Base-by-base conservation (phyloP, 2,113 vertebrate genomes). In the Neogobius melanostomus region DNA sequence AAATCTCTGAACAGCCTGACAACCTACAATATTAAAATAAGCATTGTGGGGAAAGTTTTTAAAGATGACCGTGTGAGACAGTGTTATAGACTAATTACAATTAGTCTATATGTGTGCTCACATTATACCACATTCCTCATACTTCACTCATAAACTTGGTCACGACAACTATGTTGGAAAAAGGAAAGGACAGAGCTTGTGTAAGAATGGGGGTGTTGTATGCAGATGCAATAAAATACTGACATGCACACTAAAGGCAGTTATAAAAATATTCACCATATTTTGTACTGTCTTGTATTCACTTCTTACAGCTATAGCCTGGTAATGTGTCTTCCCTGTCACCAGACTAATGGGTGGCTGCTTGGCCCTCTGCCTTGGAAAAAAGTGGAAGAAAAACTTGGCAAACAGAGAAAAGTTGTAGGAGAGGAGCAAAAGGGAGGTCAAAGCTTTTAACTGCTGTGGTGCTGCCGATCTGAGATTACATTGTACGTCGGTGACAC, bases 181-280 rank as follows among this genome's bases (percentile, higher is more conserved):
- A 69, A 71, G 63, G 54, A 46, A 15, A 53, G 60, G 73, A 36
- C 61, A 57, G 74, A 59, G 71, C 72, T 56, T 76, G 75, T 83
- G 65, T 51, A 82, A 71, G 76, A 74, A 80, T 83, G 80, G 82
- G 76, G 77, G 83, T 85, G 87, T 83, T 84, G 84, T 91, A 91
- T 92, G 91, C 84, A 80, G 89, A 93, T 93, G 91, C 91, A 77
- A 88, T 43, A 86, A 93, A 87, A 92, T 91, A 92, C 85, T 82
- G 71, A 89, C 93, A 94, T 94, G 93, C 93, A 93, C 91, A 93
- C 91, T 91, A 90, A 78, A 91, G 81, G 87, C 80, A 91, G 87
- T 90, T 78, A 87, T 88, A 86, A 87, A 80, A 80, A 94, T 94
- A 94, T 93, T 94, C 93, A 94, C 93, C 93, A 93, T 94, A 87